A percentile compares a stretch with the other conserved stretches of the same genome.
phyloP scores from a whole-genome alignment of 2,797 vertebrate genomes.

The Toxotes lorentzi region DNA sequence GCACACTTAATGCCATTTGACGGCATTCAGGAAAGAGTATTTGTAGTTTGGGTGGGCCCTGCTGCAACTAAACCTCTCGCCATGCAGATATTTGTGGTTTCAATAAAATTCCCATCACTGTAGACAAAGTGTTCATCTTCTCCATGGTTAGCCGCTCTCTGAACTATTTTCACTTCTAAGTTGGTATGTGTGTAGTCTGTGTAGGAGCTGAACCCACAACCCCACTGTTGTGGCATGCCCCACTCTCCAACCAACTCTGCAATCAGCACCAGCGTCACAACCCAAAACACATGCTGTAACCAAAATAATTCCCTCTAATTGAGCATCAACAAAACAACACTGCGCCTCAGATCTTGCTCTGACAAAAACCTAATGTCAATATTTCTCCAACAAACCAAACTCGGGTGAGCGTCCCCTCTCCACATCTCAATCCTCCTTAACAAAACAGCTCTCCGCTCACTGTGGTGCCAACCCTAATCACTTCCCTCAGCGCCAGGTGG shows the following conservation, averaged over 20 bases:
- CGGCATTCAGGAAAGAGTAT: constrained; percentile 1
- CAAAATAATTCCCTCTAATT: constrained; percentile 65
- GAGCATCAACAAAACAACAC: constrained; percentile 67
- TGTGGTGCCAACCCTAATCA: constrained; percentile 77
- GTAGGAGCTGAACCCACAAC: constrained; percentile 56
- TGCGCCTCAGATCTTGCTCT: constrained; percentile 48
- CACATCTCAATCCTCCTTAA: constrained; percentile 65
- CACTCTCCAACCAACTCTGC: constrained; percentile 25
- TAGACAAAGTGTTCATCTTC: constrained; percentile 42
- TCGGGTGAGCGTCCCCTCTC: constrained; percentile 14
- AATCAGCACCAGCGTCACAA: constrained; percentile 54
- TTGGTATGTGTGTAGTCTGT: constrained; percentile 38
- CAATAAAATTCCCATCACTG: constrained; percentile 50
- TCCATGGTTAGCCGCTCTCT: constrained; percentile 43
- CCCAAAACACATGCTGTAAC: constrained; percentile 63
- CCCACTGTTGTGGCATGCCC: constrained; percentile 60
- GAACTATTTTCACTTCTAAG: constrained; percentile 43
- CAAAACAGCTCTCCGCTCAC: constrained; percentile 68
- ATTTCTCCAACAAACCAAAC: constrained; percentile 72
- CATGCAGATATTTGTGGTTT: constrained; percentile 43
- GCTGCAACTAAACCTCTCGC: constrained; percentile 5
- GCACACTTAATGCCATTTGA: constrained; percentile 20
- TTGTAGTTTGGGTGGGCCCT: constrained; percentile 39
- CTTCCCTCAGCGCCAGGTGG: constrained; percentile 82
- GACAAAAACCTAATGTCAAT: constrained; percentile 65